Conservation (phyloP, 2,113 vertebrate species). For the Lynx canadensis region DNA sequence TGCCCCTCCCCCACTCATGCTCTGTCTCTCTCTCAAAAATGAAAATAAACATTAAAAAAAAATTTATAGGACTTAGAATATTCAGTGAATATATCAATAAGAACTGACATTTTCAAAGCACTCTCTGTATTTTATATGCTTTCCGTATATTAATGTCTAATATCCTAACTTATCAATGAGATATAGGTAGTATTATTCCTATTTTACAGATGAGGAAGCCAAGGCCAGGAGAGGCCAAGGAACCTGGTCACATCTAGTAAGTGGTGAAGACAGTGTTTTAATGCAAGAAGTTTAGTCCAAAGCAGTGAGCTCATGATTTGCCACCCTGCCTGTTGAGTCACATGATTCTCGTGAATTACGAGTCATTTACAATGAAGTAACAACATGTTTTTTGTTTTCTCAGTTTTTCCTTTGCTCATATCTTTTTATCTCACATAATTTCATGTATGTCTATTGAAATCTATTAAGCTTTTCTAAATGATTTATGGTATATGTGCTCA, state of each 20-base stretch:
- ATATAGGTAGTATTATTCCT: not conserved
- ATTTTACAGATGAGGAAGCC: conserved; percentile 10
- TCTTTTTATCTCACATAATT: not conserved
- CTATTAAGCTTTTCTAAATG: not conserved
- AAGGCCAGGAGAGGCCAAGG: not conserved
- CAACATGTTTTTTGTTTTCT: not conserved
- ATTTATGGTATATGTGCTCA: not conserved
- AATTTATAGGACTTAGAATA: not conserved
- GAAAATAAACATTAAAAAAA: too few relatives aligned
- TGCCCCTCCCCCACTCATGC: too few relatives aligned
- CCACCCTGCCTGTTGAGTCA: not conserved
- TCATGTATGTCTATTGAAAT: not conserved
- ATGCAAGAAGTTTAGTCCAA: not conserved
- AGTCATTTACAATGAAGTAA: not conserved
- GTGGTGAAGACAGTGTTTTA: not conserved
- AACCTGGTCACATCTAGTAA: not conserved
- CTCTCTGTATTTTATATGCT: not conserved
- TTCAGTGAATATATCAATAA: not conserved
- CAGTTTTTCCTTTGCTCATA: not conserved
- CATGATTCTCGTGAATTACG: not conserved
- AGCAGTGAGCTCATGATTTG: conserved; percentile 24
- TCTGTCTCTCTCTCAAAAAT: too few relatives aligned
- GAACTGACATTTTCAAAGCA: not conserved
- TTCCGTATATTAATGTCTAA: not conserved
- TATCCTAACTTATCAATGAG: not conserved